These are phyloP conservation scores for Rhadina sibilatrix DNA, from an alignment of 2,113 vertebrate species.

Conservation along the genomic window DNA sequence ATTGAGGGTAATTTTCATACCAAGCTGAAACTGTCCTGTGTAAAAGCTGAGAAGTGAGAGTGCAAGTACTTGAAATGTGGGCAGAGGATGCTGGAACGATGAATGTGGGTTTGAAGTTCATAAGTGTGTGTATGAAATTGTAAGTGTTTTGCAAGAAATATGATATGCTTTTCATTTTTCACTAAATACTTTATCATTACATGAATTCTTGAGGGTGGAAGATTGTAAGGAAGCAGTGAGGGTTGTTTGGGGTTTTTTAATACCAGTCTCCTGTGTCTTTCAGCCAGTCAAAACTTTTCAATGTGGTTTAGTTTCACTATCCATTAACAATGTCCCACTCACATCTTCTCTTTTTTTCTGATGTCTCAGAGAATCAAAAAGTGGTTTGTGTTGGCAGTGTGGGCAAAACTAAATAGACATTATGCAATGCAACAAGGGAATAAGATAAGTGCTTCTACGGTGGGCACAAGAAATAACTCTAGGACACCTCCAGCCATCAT, in stretches of 20 bases:
- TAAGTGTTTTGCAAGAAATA: background rate
- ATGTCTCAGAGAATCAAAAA: background rate
- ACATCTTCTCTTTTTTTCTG: background rate
- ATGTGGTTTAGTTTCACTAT: background rate
- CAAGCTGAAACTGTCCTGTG: background rate
- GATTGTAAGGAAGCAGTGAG: background rate
- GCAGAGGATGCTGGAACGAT: background rate
- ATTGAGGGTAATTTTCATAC: background rate
- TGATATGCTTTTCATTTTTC: background rate
- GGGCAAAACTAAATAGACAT: background rate
- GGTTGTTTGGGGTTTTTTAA: fast-evolving
- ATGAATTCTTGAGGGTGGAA: background rate
- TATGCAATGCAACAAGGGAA: background rate
- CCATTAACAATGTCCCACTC: background rate
- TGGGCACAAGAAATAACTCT: background rate
- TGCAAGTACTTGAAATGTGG: background rate
- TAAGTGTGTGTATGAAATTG: background rate
- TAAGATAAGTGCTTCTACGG: background rate
- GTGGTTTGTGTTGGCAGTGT: background rate
- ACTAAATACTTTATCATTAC: background rate
- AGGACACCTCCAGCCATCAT: background rate
- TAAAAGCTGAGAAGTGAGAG: background rate
- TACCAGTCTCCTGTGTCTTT: background rate
- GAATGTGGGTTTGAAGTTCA: background rate
- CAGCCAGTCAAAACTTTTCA: background rate